Conservation (phyloP, 2,888 invertebrate species). For the Spisula solida region DNA sequence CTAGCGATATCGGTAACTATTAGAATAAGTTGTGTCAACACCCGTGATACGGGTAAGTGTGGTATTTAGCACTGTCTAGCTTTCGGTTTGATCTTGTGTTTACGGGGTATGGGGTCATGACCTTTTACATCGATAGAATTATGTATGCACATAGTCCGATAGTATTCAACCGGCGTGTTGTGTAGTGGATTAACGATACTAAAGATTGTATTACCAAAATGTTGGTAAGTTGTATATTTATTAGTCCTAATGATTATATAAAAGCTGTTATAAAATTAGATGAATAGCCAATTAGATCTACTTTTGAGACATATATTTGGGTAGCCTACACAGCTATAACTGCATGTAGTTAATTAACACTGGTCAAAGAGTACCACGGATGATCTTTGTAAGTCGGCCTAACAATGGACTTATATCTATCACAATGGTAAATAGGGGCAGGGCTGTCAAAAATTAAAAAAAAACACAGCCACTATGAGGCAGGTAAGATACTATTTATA, state of each 20-base stretch:
- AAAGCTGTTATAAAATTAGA: no score
- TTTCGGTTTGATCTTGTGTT: conserved; percentile 7
- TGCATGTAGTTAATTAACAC: no score
- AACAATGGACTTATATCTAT: no score
- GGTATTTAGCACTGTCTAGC: not conserved
- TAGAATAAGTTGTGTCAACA: not conserved
- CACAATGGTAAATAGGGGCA: no score
- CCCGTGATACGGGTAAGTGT: not conserved
- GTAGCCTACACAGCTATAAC: no score
- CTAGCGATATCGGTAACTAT: not conserved
- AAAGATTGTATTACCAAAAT: not conserved
- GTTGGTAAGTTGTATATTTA: not conserved
- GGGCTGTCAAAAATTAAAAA: no score
- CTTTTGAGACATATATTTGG: no score
- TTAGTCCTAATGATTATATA: not conserved
- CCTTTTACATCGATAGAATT: conserved; percentile 26
- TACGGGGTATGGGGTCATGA: conserved; percentile 24
- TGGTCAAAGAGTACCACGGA: no score
- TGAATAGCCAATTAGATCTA: no score
- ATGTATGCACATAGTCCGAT: not conserved
- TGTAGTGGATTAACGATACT: conserved; percentile 13
- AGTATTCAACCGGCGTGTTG: conserved; percentile 27
- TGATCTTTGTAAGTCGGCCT: no score
- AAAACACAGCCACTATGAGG: no score
- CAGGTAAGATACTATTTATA: no score